Percentiles rank a stretch among this genome's conserved stretches.
Conservation (phyloP, 2,797 vertebrate species). For the Trematomus bernacchii region DNA sequence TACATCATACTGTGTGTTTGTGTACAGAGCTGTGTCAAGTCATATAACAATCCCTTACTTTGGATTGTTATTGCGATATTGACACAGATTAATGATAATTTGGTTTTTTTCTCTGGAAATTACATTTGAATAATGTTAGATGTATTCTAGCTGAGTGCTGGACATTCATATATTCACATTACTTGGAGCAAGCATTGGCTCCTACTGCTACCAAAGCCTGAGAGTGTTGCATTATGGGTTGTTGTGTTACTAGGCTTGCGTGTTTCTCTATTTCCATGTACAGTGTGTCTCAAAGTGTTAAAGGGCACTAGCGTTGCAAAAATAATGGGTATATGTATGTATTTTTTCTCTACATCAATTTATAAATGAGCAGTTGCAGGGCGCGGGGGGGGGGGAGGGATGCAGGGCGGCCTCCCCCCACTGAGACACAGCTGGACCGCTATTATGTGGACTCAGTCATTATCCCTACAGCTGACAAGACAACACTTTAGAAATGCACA, state of each 20-base stretch:
- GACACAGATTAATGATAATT: background rate
- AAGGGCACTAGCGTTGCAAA: background rate
- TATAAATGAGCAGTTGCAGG: constrained; percentile 1
- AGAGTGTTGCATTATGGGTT: background rate
- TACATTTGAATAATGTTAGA: background rate
- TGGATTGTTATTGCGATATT: background rate
- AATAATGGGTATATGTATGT: background rate
- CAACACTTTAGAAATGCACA: constrained; percentile 30
- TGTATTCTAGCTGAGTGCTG: background rate
- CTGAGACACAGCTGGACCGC: constrained; percentile 52
- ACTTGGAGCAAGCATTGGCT: background rate
- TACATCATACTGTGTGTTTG: background rate
- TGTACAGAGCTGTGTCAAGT: background rate
- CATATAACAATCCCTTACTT: background rate
- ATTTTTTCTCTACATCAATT: background rate
- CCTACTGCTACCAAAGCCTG: background rate
- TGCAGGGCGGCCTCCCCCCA: background rate
- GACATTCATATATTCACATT: background rate
- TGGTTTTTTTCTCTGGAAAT: background rate
- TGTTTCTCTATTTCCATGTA: background rate
- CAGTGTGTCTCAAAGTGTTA: background rate
- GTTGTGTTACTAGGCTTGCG: background rate
- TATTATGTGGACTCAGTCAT: constrained; percentile 34
- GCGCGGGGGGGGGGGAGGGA: background rate
- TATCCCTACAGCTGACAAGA: constrained; percentile 37